Conservation (phyloP, 2,888 invertebrate species). For the Lymantria dispar region DNA sequence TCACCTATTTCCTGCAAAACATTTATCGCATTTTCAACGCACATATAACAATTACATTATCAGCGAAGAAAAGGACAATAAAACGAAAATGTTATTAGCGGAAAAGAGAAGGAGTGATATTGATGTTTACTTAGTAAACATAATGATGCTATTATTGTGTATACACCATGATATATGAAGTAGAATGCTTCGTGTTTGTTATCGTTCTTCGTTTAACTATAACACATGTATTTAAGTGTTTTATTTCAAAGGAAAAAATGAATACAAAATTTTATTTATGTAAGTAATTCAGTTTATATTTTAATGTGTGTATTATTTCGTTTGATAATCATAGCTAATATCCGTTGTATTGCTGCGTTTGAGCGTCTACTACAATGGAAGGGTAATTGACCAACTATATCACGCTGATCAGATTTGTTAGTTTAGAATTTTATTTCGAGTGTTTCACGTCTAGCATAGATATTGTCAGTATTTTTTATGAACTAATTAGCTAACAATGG, state of each 20-base stretch:
- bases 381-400: too few species aligned
- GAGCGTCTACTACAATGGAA: too few species aligned
- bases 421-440: too few species aligned
- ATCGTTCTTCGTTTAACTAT: conserved; percentile 10
- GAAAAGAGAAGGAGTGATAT: background rate
- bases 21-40: background rate
- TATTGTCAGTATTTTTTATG: too few species aligned
- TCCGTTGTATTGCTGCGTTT: too few species aligned
- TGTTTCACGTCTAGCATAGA: too few species aligned
- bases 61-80: background rate
- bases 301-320: too few species aligned
- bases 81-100: background rate
- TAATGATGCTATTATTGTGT: conserved; percentile 5
- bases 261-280: conserved; percentile 15
- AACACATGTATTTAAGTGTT: conserved; percentile 8
- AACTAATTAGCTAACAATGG: too few species aligned
- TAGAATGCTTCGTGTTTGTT: conserved; percentile 12
- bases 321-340: too few species aligned
- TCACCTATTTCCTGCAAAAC: background rate
- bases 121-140: background rate
- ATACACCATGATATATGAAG: conserved; percentile 6
- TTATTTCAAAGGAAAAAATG: conserved; percentile 13
- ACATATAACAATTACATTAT: background rate
- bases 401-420: too few species aligned
- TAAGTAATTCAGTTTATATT: conserved; percentile 15